Evolutionary conservation across 2,888 invertebrate genomes (phyloP).

Genomic region (Sthenelais limicola): DNA sequence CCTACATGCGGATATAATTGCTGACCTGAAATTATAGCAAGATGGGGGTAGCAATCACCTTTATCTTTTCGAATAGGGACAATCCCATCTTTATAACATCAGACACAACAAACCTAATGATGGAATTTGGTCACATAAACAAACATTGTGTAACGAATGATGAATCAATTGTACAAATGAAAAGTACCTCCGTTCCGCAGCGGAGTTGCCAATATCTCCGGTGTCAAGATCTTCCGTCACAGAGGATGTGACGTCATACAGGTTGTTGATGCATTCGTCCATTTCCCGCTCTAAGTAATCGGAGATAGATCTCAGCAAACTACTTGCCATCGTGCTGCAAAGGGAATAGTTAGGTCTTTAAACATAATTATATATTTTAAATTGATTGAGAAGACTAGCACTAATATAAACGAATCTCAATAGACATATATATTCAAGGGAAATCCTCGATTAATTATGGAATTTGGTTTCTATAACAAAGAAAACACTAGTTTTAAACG

Average conservation of each 20-base stretch:
- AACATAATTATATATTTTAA: background rate
- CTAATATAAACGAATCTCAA: too few species aligned
- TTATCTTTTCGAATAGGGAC: background rate
- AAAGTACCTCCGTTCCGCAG: too few species aligned
- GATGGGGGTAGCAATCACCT: background rate
- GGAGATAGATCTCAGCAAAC: slow-evolving; percentile 75
- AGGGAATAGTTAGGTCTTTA: slow-evolving; percentile 49
- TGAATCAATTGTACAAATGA: too few species aligned
- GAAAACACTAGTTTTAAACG: too few species aligned
- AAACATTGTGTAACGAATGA: too few species aligned
- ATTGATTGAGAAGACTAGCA: too few species aligned
- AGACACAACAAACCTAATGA: too few species aligned
- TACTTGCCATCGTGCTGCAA: slow-evolving; percentile 74
- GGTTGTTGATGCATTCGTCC: slow-evolving; percentile 69
- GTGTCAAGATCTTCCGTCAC: slow-evolving; percentile 26
- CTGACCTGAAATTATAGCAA: slow-evolving; percentile 72
- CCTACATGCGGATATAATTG: slow-evolving; percentile 80
- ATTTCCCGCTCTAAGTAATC: slow-evolving; percentile 74
- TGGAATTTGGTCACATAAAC: too few species aligned
- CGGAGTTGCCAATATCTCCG: background rate
- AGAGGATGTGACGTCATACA: slow-evolving; percentile 61
- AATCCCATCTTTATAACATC: too few species aligned
- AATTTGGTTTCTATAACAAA: too few species aligned
- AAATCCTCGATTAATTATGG: too few species aligned
- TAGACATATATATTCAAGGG: too few species aligned